A percentile compares a stretch with the other conserved stretches of the same genome.
Conservation (phyloP, 2,797 vertebrate genomes). For the Fundulus diaphanus region DNA sequence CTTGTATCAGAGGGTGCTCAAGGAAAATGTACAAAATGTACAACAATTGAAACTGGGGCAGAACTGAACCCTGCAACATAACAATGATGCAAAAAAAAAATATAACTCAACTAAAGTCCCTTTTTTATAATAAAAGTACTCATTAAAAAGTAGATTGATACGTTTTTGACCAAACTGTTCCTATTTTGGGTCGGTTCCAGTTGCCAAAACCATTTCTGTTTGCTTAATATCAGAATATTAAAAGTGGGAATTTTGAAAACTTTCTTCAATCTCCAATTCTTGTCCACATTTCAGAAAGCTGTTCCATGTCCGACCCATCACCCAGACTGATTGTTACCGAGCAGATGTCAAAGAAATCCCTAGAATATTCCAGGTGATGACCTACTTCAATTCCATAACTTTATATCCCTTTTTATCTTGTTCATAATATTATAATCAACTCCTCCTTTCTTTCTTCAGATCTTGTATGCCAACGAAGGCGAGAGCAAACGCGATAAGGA, state of each 20-base stretch:
- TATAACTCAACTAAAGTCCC: background rate
- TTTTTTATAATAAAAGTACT: background rate
- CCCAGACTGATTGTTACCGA: conserved; percentile 96
- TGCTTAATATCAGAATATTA: background rate
- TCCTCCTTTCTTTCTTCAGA: conserved; percentile 73
- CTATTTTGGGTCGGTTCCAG: background rate
- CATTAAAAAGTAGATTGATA: background rate
- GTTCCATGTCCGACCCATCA: conserved; percentile 96
- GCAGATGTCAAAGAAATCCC: conserved; percentile 96
- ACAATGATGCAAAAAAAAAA: no score
- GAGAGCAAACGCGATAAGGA: conserved; percentile 95
- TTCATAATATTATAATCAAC: background rate
- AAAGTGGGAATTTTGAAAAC: background rate
- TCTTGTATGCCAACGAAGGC: conserved; percentile 96
- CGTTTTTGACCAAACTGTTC: background rate
- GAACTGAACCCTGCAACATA: no score
- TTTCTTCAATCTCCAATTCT: background rate
- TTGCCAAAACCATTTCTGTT: background rate
- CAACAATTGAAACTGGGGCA: no score
- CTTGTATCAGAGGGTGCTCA: no score
- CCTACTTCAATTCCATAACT: background rate
- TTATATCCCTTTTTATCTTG: background rate
- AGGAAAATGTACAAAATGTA: no score
- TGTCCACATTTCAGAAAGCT: conserved; percentile 85
- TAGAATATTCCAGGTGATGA: conserved; percentile 95